Percentiles rank a stretch among this genome's conserved stretches.
Evolutionary conservation across 2,888 invertebrate species (phyloP).

Genomic region (Chloromyia formosa): DNA sequence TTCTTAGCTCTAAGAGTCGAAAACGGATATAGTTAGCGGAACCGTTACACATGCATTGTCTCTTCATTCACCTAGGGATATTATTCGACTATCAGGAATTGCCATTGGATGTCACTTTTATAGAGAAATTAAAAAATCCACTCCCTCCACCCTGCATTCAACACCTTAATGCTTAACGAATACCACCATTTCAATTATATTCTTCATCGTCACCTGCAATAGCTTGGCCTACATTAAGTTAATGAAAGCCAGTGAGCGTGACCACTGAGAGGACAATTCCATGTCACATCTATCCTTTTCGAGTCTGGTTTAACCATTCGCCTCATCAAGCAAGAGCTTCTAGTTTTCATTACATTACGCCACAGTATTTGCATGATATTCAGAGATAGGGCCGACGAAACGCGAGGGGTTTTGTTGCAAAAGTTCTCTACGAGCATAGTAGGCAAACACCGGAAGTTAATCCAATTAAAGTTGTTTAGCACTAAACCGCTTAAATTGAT

Average conservation of each 20-base stretch:
- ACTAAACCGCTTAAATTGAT: constrained; percentile 24
- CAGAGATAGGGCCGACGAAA: too few relatives aligned
- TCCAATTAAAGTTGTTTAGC: constrained; percentile 36
- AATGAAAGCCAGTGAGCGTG: constrained; percentile 14
- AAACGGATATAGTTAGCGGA: too few relatives aligned
- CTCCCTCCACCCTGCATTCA: too few relatives aligned
- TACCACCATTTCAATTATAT: constrained; percentile 3
- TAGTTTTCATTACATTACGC: background rate
- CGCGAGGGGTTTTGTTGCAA: background rate
- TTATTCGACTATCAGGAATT: too few relatives aligned
- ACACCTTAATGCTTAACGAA: too few relatives aligned
- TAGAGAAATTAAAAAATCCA: too few relatives aligned
- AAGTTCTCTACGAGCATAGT: background rate
- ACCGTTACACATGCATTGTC: too few relatives aligned
- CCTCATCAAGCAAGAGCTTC: background rate
- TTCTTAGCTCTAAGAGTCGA: too few relatives aligned
- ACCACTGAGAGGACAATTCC: constrained; percentile 5
- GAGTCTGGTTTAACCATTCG: background rate
- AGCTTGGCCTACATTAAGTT: constrained; percentile 18
- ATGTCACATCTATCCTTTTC: background rate
- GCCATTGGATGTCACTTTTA: too few relatives aligned
- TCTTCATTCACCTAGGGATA: too few relatives aligned
- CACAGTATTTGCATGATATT: background rate
- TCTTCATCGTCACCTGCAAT: constrained; percentile 7
- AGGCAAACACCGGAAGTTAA: constrained; percentile 31